phyloP scores from a whole-genome alignment of 2,113 vertebrate species.

The Mesembrinibis cayennensis region DNA sequence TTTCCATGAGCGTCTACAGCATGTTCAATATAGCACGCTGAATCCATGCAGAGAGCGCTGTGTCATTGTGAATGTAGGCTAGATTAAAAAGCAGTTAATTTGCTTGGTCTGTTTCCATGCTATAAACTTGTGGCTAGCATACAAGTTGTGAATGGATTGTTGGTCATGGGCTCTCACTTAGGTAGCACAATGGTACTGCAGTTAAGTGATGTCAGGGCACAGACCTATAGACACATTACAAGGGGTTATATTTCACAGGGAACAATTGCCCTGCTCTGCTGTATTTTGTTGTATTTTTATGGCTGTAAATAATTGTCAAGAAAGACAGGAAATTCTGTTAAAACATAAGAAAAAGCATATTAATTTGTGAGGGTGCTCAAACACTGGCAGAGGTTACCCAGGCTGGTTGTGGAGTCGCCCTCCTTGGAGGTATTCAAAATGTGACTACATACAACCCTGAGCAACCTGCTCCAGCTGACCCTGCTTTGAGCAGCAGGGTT shows the following conservation, averaged over 20 bases:
- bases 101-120: not conserved
- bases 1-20: not conserved
- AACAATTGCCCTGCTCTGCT: not conserved
- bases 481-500: not conserved
- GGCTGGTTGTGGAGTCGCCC: not conserved
- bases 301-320: not conserved
- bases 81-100: not conserved
- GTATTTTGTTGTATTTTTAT: not conserved
- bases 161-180: not conserved
- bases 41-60: not conserved
- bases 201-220: not conserved
- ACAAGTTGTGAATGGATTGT: not conserved
- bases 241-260: not conserved
- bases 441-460: not conserved
- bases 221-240: not conserved
- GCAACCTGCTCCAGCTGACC: not conserved
- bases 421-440: not conserved
- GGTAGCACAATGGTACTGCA: not conserved
- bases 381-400: not conserved
- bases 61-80: not conserved
- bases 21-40: not conserved
- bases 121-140: not conserved
- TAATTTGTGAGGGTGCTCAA: not conserved
- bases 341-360: not conserved
- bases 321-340: not conserved